Evolutionary conservation across 2,797 vertebrate species (phyloP), one percentile per base, ranked within the genome.

Genomic region (Cyprinella venusta): DNA sequence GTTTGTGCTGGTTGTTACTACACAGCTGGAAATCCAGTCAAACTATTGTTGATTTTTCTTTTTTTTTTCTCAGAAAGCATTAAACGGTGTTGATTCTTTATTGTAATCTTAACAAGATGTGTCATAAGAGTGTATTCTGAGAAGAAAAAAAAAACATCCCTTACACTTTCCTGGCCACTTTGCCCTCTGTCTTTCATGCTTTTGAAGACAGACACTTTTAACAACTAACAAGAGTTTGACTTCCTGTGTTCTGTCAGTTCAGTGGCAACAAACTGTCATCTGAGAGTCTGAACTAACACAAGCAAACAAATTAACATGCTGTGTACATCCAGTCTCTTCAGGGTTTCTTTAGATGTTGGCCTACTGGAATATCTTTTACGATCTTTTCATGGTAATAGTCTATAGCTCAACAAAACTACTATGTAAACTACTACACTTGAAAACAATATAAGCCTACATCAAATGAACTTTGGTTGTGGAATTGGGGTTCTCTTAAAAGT

Each of bases 201-300:
- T 92, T 92, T 93, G 91, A 93, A 93, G 91, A 89, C 84, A 84
- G 92, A 88, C 88, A 90, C 90, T 86, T 89, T 89, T 88, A 88
- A 92, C 88, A 91, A 90, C 92, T 93, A 93, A 94, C 94, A 92
- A 90, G 90, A 82, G 72, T 82, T 82, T 7, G 81, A 89, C 93
- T 92, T 93, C 90, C 90, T 92, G 91, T 92, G 91, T 87, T 81
- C 79, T 86, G 87, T 92, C 90, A 92, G 91, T 90, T 93, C 89
- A 88, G 87, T 86, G 84, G 87, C 90, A 89, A 88, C 89, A 89
- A 91, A 89, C 89, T 91, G 89, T 92, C 90, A 92, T 91, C 89
- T 86, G 67, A 82, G 89, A 87, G 90, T 75, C 87, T 89, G 88
- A 77, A 87, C 86, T 88, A 76, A 82, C 54, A 76, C 65, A 6